Evolutionary conservation across 2,888 invertebrate species (phyloP), one percentile per base, ranked within the genome.

Genomic region (Sinodicranocentrus sp.): DNA sequence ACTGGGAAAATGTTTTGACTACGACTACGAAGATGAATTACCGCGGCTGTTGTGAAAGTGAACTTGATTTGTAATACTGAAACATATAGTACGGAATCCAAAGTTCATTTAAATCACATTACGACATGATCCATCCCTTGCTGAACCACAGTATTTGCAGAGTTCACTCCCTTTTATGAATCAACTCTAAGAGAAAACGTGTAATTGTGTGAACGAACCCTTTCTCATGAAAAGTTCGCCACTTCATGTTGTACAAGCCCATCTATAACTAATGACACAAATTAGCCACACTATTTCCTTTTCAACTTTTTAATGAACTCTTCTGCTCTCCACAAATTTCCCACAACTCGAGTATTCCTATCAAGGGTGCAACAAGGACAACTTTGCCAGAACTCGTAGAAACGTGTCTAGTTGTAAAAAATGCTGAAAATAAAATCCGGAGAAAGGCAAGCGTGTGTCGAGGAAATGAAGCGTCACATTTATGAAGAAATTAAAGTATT

Each of bases 201-300:
- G n/a, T n/a, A 57, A 57, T n/a, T 61, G 61, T 61, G 28, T 8
- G 28, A 28, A 61, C 17, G 8, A 61, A 61, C 33, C 61, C 33
- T 61, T 61, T 61, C 61, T 10, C 61, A 61, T 28, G n/a, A 28
- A 26, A 59, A 8, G 57, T 61, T 13, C 48, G 15, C 2, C 33
- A 61, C 21, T 61, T 21, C 23, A 54, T 13, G 2, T 5, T 54
- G 13, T 21, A 54, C 10, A 25, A 10, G 57, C 13, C 25, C 21
- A 68, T 48, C 54, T 57, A 71, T 72, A 65, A 73, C 48, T 33
- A 75, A 75, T 73, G 68, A 26, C 61, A 43, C 75, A 82, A 82
- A 82, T 82, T 82, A 82, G 82, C 82, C 82, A 82, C 82, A 82
- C 82, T 70, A 43, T 48, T 82, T 82, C 82, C 82, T 73, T 82